Evolutionary conservation across 2,113 vertebrate species (phyloP).

Genomic region (Anguilla rostrata): DNA sequence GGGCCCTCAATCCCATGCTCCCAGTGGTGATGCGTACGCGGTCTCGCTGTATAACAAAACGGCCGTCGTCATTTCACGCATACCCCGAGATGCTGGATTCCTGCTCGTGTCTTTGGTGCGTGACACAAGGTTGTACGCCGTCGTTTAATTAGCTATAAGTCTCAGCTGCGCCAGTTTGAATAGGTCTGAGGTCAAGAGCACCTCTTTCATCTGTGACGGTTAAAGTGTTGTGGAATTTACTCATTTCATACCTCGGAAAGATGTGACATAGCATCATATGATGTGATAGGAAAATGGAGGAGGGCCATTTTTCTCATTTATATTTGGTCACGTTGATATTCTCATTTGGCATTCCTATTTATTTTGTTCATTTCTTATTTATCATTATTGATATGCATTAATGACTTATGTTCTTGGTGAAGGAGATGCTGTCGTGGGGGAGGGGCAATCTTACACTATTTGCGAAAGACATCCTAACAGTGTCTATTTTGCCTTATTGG

Average conservation of each 20-base stretch:
- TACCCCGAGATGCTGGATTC: background rate
- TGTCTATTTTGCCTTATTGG: too few species aligned
- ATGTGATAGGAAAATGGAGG: too few species aligned
- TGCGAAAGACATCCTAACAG: too few species aligned
- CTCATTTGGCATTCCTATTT: too few species aligned
- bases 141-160: background rate
- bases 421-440: too few species aligned
- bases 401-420: too few species aligned
- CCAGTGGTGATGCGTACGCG: background rate
- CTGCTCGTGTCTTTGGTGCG: background rate
- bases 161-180: background rate
- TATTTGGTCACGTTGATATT: too few species aligned
- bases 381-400: too few species aligned
- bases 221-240: background rate
- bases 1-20: conserved; percentile 51
- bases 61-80: conserved; percentile 2
- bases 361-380: too few species aligned
- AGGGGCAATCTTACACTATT: too few species aligned
- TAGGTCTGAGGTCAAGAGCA: background rate
- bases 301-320: too few species aligned
- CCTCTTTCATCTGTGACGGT: background rate
- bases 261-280: too few species aligned
- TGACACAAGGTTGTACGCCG: background rate
- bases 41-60: background rate
- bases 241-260: background rate